A percentile compares a stretch with the other conserved stretches of the same genome.
phyloP scores from a whole-genome alignment of 2,888 invertebrate genomes.

The Drosophila leonis region DNA sequence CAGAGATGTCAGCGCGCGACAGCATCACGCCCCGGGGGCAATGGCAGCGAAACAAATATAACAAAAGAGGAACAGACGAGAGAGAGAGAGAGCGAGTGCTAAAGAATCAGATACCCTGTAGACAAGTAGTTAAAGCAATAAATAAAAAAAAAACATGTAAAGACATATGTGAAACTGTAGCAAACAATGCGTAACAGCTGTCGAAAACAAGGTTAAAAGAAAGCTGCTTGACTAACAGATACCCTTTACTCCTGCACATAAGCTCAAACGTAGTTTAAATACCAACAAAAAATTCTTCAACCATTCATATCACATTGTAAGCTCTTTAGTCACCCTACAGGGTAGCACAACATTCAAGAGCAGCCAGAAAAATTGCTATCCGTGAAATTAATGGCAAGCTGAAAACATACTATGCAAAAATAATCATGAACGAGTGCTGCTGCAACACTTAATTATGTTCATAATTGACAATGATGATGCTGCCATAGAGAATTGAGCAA shows the following conservation, averaged over 20 bases:
- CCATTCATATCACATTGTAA: neutral
- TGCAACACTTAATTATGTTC: constrained; percentile 31
- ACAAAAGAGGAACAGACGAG: constrained; percentile 1
- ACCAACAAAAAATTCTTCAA: too few relatives aligned
- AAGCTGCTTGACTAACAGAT: neutral
- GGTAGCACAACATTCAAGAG: constrained; percentile 20
- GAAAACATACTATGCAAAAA: constrained; percentile 40
- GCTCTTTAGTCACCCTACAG: neutral
- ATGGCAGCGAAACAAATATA: constrained; percentile 35
- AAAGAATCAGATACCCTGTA: constrained; percentile 18
- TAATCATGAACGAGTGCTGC: constrained; percentile 29
- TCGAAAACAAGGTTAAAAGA: neutral
- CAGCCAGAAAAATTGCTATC: constrained; percentile 36
- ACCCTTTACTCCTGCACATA: neutral
- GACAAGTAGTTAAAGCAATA: neutral
- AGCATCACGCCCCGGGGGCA: constrained; percentile 67
- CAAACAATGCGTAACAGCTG: neutral
- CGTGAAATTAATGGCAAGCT: constrained; percentile 51
- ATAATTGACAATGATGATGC: constrained; percentile 22
- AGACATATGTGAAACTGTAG: neutral
- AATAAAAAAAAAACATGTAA: neutral
- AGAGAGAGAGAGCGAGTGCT: neutral
- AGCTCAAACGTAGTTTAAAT: too few relatives aligned
- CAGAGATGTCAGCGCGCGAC: constrained; percentile 66
- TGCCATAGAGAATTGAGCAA: neutral